Conservation (phyloP, 2,113 vertebrate species). For the Lucifuga dentata region DNA sequence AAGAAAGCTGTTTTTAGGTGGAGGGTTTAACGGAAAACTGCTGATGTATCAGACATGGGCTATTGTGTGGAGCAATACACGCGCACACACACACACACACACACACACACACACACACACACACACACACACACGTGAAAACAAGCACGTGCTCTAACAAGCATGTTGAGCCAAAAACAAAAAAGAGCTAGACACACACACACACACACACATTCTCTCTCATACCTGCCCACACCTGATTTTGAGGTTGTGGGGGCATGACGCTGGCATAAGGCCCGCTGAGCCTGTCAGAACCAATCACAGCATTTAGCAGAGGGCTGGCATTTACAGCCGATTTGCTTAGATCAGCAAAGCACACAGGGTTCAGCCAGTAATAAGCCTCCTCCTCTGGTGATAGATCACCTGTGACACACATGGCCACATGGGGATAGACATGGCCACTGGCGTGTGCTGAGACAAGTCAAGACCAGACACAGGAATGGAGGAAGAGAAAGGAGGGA, state of each 20-base stretch:
- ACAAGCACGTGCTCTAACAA: too few species aligned
- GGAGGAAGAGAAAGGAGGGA: conserved; percentile 14
- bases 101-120: conserved; percentile 10
- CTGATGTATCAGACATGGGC: conserved; percentile 51
- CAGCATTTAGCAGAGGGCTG: conserved; percentile 63
- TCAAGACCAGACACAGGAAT: conserved; percentile 66
- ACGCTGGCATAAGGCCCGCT: conserved; percentile 77
- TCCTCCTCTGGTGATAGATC: conserved; percentile 82
- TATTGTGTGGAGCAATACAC: conserved; percentile 32
- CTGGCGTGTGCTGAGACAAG: conserved; percentile 68
- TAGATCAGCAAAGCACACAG: conserved; percentile 66
- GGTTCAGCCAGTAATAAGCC: conserved; percentile 77
- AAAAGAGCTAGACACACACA: conserved; percentile 1
- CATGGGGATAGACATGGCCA: conserved; percentile 73
- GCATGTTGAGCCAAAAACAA: conserved; percentile 16
- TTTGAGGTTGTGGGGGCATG: conserved; percentile 65
- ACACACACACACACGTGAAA: too few species aligned
- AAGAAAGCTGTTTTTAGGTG: conserved; percentile 38
- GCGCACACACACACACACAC: conserved; percentile 4
- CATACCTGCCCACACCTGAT: conserved; percentile 72
- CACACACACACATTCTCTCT: conserved; percentile 22
- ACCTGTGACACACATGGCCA: conserved; percentile 79
- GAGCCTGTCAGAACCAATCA: conserved; percentile 80
- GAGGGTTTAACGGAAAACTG: conserved; percentile 48
- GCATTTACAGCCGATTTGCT: conserved; percentile 82